Percentiles rank a stretch among this genome's conserved stretches.
Conservation (phyloP, 53 echinoderm and acorn worm species). For the Holothuria scabra region DNA sequence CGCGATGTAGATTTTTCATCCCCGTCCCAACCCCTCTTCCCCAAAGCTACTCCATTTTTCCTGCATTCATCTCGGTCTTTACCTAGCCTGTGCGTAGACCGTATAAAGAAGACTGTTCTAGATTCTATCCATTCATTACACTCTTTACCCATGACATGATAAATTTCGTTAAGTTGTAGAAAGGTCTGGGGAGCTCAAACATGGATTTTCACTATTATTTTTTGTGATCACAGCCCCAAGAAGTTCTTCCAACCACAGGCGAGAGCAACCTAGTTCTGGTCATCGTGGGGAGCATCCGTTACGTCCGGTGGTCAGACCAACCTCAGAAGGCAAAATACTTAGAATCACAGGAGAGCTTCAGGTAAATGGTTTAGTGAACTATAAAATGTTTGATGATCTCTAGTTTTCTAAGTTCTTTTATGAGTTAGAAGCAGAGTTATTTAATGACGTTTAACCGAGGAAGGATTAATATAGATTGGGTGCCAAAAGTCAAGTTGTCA, state of each 20-base stretch:
- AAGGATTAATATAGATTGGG: neutral
- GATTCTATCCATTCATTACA: too few species aligned
- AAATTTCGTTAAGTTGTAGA: too few species aligned
- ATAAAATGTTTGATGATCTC: neutral
- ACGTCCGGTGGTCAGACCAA: constrained; percentile 28
- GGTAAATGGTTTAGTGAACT: neutral
- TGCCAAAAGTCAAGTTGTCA: too few species aligned
- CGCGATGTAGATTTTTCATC: too few species aligned
- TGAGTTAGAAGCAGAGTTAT: neutral
- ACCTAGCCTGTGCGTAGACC: too few species aligned
- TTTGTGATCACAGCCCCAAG: neutral
- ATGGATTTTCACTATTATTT: too few species aligned
- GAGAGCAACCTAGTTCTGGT: constrained; percentile 23
- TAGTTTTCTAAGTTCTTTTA: neutral
- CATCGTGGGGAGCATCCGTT: constrained; percentile 10
- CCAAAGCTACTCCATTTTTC: too few species aligned
- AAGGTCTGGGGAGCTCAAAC: too few species aligned
- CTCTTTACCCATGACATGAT: too few species aligned
- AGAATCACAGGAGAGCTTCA: constrained; percentile 43
- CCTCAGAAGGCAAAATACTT: constrained; percentile 4
- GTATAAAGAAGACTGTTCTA: too few species aligned
- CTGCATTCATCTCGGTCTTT: too few species aligned
- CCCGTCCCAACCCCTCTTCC: too few species aligned
- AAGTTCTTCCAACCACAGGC: constrained; percentile 41
- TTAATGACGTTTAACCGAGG: neutral